Evolutionary conservation across 2,113 vertebrate genomes (phyloP).

Genomic region (Cephalopterus ornatus): DNA sequence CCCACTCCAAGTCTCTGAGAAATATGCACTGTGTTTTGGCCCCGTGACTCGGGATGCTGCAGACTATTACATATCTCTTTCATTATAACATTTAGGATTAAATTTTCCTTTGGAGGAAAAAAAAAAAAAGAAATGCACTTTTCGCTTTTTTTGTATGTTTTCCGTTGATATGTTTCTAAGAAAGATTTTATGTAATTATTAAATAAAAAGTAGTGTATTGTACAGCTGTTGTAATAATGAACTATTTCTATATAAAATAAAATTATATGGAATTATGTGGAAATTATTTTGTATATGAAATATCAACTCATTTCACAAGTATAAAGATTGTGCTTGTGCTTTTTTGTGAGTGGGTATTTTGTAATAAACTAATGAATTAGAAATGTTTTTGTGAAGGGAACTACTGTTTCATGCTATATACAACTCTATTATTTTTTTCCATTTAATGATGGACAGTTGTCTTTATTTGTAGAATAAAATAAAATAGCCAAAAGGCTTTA

Average conservation of each 20-base stretch:
- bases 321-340: conserved; percentile 73
- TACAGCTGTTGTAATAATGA: conserved; percentile 82
- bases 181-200: conserved; percentile 83
- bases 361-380: conserved; percentile 78
- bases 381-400: conserved; percentile 67
- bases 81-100: conserved; percentile 67
- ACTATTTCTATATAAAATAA: conserved; percentile 86
- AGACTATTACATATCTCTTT: conserved; percentile 68
- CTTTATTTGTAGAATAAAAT: conserved; percentile 67
- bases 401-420: conserved; percentile 67
- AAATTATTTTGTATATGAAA: conserved; percentile 84
- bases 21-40: conserved; percentile 56
- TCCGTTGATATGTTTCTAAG: conserved; percentile 81
- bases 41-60: conserved; percentile 66
- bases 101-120: conserved; percentile 65
- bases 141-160: conserved; percentile 83
- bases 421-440: conserved; percentile 57
- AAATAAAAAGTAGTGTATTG: conserved; percentile 78
- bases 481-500: conserved; percentile 56
- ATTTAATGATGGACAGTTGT: conserved; percentile 60
- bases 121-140: conserved; percentile 76
- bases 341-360: conserved; percentile 78
- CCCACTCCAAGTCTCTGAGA: conserved; percentile 29
- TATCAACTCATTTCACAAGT: conserved; percentile 76
- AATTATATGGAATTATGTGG: conserved; percentile 80